Evolutionary conservation across 2,113 vertebrate species (phyloP), one percentile per base, ranked within the genome.

Genomic region (Vidua chalybeata): DNA sequence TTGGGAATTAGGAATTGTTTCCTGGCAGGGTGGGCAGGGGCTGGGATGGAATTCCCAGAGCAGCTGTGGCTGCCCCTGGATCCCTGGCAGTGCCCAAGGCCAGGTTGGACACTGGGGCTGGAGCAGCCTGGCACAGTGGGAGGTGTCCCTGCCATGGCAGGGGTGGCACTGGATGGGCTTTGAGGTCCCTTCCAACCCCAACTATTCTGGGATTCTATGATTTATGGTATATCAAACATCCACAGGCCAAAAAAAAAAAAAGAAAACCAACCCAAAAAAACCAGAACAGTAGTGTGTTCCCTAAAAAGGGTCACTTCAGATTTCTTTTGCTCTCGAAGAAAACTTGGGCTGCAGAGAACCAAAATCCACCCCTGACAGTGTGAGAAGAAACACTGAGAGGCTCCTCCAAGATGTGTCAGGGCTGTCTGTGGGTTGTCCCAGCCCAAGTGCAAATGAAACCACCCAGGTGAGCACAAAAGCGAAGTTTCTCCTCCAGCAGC

Each of bases 151-250:
- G 59, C 51, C 59, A 58, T 35, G 30, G 27, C 30, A 26, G 15
- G 8, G 7, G 7, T 33, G n/a, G 20, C 0, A n/a, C 2, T 5
- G 5, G 28, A 0, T n/a, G 23, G 0, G 0, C 0, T 54, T n/a
- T 48, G 10, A 18, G 0, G 1, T 49, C 17, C 35, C 30, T 56
- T 41, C 21, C 43, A 26, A 27, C 6, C 11, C 49, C 56, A 63
- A 26, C 20, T 31, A 15, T 13, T 43, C 21, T 22, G 2, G 3
- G 8, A 71, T 71, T 61, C 15, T 62, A 0, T 15, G 17, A 56
- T 26, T 72, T 73, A 76, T 19, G 22, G 33, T 26, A 13, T 11
- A 83, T 24, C 12, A 62, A 63, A 52, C 4, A 28, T 9, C 10
- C 26, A 58, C 4, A 77, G 31, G 16, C 19, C 5, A 85, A 69